These are phyloP conservation scores for Ephialtes manifestator DNA, from an alignment of 2,888 invertebrate genomes.

Conservation along the genomic window DNA sequence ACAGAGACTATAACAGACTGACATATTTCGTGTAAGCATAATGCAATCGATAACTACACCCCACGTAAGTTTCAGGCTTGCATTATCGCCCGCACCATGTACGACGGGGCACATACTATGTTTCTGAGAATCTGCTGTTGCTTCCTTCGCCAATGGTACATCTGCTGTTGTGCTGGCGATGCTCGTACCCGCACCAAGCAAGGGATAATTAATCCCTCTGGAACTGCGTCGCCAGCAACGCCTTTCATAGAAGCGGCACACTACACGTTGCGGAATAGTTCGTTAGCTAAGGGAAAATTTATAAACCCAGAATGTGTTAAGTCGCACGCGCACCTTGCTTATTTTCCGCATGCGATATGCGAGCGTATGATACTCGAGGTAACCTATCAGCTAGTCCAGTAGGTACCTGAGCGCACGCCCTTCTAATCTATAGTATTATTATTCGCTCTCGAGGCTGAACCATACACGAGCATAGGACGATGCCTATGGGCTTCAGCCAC, in stretches of 20 bases:
- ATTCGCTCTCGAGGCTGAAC: constrained; percentile 14
- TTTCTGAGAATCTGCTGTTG: constrained; percentile 41
- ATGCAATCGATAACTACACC: constrained; percentile 54
- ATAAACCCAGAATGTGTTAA: constrained; percentile 59
- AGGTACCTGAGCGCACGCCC: constrained; percentile 14
- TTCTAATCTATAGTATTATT: constrained; percentile 30
- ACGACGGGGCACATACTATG: constrained; percentile 10
- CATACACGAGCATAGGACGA: neutral
- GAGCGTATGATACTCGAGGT: constrained; percentile 15
- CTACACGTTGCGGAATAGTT: constrained; percentile 30
- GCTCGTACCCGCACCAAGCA: constrained; percentile 24
- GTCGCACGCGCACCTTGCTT: neutral
- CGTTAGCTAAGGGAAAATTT: constrained; percentile 51
- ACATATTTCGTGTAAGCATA: constrained; percentile 8
- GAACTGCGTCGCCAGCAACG: constrained; percentile 51
- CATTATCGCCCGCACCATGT: constrained; percentile 10
- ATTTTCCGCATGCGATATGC: neutral
- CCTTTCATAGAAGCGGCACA: constrained; percentile 27
- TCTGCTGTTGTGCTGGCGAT: constrained; percentile 23
- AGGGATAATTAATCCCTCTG: constrained; percentile 63
- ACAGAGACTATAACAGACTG: constrained; percentile 12
- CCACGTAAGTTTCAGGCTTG: constrained; percentile 48
- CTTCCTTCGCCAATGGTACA: constrained; percentile 16
- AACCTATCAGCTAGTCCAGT: neutral
- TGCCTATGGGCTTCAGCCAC: constrained; percentile 3